Evolutionary conservation across 1,140 invertebrate species (phyloP), one percentile per base, ranked within the genome.

Genomic region (Lordiphosa collinella): DNA sequence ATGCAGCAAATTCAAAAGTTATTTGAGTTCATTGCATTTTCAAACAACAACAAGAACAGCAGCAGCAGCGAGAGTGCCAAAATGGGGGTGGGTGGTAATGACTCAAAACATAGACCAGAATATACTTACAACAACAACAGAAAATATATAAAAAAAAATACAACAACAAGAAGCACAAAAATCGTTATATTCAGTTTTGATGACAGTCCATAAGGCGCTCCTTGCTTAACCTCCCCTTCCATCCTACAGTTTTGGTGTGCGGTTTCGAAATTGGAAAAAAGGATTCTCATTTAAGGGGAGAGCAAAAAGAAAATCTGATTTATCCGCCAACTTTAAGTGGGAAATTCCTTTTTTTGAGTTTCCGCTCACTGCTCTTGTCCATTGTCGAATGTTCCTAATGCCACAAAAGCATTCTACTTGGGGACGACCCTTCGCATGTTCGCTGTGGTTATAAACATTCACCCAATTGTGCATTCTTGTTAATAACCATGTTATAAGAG

Each of bases 1-100:
- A 84, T 84, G 78, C 78, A 84, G 78, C 68, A 84, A 84, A 84
- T 84, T 84, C 78, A 84, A 84, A 86, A 85, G 79, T 85, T 85
- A 85, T 85, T 86, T 80, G 82, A 86, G 82, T 86, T 86, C 82
- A 86, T 86, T 86, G 82, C 82, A 86, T 86, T 86, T 86, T 80
- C 80, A 76, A 86, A 67, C 72, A 76, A 67, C 74, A 85, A 74
- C 57, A 79, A 64, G 57, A 58, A 49, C 52, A 58, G 34, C 57
- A 54, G 38, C 38, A 62, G 53, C 52, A 56, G 51, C 54, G 41
- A 36, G 25, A 32, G 4, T 46, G 9, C 29, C 36, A 29, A 36
- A 51, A 58, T 18, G 43, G 57, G 78, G 72, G 79, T 78, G 78
- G 79, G 78, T 84, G 68, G 78, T 78, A 84, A 84, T 84, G 79